Conservation (phyloP, 2,888 invertebrate species). For the Apamea anceps region DNA sequence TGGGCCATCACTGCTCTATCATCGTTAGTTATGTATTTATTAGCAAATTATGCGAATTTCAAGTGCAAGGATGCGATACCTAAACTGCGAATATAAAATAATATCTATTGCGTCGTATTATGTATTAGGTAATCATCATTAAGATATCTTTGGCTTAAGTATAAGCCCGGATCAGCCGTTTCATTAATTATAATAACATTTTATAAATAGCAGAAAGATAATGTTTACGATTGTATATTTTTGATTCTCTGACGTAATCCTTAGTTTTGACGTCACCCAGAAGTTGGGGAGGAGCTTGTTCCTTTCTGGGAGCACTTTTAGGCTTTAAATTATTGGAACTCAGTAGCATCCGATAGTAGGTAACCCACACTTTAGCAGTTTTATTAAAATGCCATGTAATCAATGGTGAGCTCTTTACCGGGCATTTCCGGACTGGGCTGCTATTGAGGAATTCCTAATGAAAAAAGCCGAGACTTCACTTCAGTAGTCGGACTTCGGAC, state of each 20-base stretch:
- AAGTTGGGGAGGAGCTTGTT: neutral
- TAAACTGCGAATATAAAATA: neutral
- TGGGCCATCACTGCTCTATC: too few relatives aligned
- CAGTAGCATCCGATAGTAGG: neutral
- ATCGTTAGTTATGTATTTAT: neutral
- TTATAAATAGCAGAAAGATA: neutral
- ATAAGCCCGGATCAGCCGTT: neutral
- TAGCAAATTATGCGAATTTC: neutral
- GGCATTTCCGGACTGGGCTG: neutral
- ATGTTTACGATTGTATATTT: neutral
- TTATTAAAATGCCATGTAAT: neutral
- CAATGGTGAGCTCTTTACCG: neutral
- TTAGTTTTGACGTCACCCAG: neutral
- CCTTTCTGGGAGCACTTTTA: neutral
- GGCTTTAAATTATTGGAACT: neutral
- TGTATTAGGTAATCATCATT: conserved; percentile 18
- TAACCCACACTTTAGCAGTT: neutral
- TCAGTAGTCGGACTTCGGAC: neutral
- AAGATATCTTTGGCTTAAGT: neutral
- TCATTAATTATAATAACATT: neutral
- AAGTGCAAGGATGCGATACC: conserved; percentile 24
- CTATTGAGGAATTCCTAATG: neutral
- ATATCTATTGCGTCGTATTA: conserved; percentile 26
- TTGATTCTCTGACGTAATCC: neutral
- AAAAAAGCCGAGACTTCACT: neutral